phyloP scores from a whole-genome alignment of 2,113 vertebrate species.

The Thamnophis sirtalis region DNA sequence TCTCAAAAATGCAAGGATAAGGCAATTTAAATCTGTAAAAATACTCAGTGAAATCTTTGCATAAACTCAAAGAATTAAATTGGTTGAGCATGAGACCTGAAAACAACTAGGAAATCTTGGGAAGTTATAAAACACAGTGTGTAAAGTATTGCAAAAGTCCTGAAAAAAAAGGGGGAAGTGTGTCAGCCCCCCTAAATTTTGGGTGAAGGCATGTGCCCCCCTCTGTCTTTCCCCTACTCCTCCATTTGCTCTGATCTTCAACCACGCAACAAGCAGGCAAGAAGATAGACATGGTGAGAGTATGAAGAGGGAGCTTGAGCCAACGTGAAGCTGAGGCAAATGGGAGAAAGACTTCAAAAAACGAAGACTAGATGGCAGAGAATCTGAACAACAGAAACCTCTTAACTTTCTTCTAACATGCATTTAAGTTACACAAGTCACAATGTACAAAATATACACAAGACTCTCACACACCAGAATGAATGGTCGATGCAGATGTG shows the following conservation, averaged over 20 bases:
- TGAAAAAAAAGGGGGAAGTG: background rate
- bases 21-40: background rate
- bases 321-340: background rate
- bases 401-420: background rate
- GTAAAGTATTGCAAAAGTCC: background rate
- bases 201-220: background rate
- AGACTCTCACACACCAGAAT: background rate
- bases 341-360: background rate
- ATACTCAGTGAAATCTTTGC: background rate
- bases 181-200: background rate
- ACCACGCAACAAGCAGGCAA: background rate
- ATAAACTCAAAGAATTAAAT: background rate
- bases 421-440: background rate
- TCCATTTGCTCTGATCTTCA: background rate
- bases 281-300: background rate
- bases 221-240: background rate
- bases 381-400: background rate
- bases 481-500: background rate
- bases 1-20: background rate
- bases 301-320: background rate
- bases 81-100: background rate
- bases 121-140: background rate
- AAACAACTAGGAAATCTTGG: background rate
- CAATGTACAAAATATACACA: background rate
- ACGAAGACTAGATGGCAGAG: background rate